Conservation (phyloP, 2,113 vertebrate species). For the Oxygymnocypris stewartii region DNA sequence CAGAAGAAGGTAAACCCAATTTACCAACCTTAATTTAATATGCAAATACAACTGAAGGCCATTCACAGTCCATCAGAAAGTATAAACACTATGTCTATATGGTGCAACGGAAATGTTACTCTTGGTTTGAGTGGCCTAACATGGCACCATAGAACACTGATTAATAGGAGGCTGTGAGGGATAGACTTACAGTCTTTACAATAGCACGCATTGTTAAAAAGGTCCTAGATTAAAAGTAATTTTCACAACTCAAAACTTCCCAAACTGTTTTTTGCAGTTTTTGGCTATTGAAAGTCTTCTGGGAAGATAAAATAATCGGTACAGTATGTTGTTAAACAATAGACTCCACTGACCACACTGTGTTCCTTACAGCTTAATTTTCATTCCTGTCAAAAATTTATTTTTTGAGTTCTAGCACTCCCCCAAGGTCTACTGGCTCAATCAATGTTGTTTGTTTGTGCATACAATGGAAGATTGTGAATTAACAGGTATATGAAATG, state of each 20-base stretch:
- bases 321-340: background rate
- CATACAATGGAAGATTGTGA: background rate
- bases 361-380: too few relatives aligned
- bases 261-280: background rate
- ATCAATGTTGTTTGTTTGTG: background rate
- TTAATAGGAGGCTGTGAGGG: background rate
- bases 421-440: background rate
- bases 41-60: background rate
- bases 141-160: background rate
- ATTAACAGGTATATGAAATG: background rate
- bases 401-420: too few relatives aligned
- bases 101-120: background rate
- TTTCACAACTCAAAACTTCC: background rate
- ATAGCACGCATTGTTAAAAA: background rate
- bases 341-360: background rate
- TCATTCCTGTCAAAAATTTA: too few relatives aligned
- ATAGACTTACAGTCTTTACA: background rate
- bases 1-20: slow-evolving; percentile 87
- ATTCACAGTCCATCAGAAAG: background rate
- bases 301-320: too few relatives aligned
- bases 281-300: background rate
- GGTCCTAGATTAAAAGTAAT: background rate
- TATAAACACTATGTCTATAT: background rate
- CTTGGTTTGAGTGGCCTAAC: background rate
- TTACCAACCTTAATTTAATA: background rate